Base-by-base conservation (phyloP, 2,888 invertebrate species). In the Isoperla grammatica region DNA sequence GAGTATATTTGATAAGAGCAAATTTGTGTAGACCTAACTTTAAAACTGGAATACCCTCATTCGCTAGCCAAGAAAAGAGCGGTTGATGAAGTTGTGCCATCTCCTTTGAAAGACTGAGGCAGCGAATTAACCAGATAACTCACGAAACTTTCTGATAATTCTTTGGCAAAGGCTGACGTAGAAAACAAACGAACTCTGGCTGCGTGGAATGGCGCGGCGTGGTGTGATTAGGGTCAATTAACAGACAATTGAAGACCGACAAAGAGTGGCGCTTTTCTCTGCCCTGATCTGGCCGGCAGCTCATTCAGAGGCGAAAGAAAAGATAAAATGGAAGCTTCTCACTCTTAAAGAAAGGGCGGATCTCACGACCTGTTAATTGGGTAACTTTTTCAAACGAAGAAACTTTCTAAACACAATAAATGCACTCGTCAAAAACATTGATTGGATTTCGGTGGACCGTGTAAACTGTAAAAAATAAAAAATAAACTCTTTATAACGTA, bases 401-500 rank as follows among this genome's bases (percentile, higher is more conserved):
- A 53, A 53, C 37, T 53, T 53, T 53, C 20, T 17, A 53, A 53
- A 53, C 19, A 37, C 39, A 53, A 53, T 50, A 22, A 53, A 53
- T 39, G 15, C 53, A 53, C n/a, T 12, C 8, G 39, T 39, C 35
- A 29, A 53, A 53, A 53, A 53, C 37, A 39, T 53, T 37, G 53
- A 53, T 53, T 53, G 37, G 35, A 3, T 39, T 53, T n/a, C 13
- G 35, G 29, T 29, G 49, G 45, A 23, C 22, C 15, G 13, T n/a
- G 6, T 49, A 8, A 29, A n/a, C n/a, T n/a, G n/a, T n/a, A n/a
- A n/a, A n/a, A 4, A n/a, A 1, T 23, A 49, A 15, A 29, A 23
- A 48, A 29, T 17, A 4, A 29, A 29, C 29, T 29, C 29, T 6
- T 4, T 29, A 6, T 6, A 29, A 29, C 29, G 4, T 29, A 6